Evolutionary conservation across 1,140 invertebrate species (phyloP), one percentile per base, ranked within the genome.

Genomic region (Orussus abietinus): DNA sequence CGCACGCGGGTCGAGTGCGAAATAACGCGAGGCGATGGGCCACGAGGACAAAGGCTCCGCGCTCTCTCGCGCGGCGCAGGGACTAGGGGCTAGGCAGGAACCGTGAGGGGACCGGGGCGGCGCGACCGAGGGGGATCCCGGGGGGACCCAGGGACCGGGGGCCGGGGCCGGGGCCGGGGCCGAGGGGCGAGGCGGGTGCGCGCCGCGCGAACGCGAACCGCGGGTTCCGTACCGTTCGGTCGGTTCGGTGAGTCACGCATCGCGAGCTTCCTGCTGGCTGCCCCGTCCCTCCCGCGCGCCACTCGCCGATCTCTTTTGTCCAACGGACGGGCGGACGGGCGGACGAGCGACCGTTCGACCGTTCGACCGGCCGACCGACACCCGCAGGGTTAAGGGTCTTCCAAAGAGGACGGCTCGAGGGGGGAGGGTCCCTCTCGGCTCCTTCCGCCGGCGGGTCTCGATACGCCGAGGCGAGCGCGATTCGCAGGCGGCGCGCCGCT

Each of bases 381-480:
- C 65, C 65, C 65, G 62, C 62, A 64, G 65, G 62, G 63, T 68
- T 68, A 64, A 66, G 60, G 65, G 65, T 65, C 64, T 61, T 56
- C 53, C 54, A 57, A 64, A 64, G 53, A 66, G 63, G 59, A 59
- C 49, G 42, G 21, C 38, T 46, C 53, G 53, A 57, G 63, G 62
- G 53, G 64, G 63, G 59, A 59, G 49, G 42, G 21, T 35, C 45
- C 39, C 51, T 33, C 43, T 32, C 48, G 18, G 17, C 11, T 21
- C 29, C 38, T 31, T 18, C 21, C 17, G n/a, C n/a, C n/a, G n/a
- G n/a, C n/a, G n/a, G n/a, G n/a, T n/a, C n/a, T n/a, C n/a, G n/a
- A n/a, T n/a, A n/a, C n/a, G n/a, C n/a, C n/a, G n/a, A n/a, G n/a
- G n/a, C n/a, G n/a, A n/a, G n/a, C n/a, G 31, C 19, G 30, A 33